These are phyloP conservation scores for Conus canariensis DNA, from an alignment of 2,888 invertebrate species.

Conservation along the genomic window DNA sequence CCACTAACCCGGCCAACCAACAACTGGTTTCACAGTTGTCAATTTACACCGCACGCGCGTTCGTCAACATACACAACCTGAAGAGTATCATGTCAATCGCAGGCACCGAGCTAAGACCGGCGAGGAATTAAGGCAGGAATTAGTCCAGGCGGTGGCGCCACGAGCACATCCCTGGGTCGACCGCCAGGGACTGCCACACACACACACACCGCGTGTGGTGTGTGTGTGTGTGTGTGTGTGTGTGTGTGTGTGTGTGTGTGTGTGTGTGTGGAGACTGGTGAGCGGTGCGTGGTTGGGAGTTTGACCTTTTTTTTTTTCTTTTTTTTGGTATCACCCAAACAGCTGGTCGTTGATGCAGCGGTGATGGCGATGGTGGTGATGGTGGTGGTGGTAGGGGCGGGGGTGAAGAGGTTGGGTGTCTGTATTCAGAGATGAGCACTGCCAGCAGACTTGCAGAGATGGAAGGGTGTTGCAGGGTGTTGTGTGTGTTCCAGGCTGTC, in stretches of 20 bases:
- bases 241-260: constrained; percentile 8
- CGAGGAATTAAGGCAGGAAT: too few species aligned
- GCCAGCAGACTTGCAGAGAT: too few species aligned
- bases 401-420: neutral
- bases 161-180: too few species aligned
- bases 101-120: too few species aligned
- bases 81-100: neutral
- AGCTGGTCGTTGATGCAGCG: neutral
- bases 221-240: neutral
- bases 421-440: too few species aligned
- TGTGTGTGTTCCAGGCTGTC: neutral
- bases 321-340: too few species aligned
- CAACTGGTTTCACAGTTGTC: neutral
- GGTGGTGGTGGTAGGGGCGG: neutral
- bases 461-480: neutral
- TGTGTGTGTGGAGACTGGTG: neutral
- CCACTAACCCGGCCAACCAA: too few species aligned
- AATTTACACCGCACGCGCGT: neutral
- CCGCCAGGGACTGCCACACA: too few species aligned
- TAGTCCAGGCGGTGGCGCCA: too few species aligned
- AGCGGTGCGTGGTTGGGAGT: neutral
- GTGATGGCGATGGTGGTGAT: neutral
- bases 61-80: constrained; percentile 1
- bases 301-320: too few species aligned
- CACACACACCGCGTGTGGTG: too few species aligned